These are phyloP conservation scores for Spea hammondii DNA, from an alignment of 2,797 vertebrate species.

Conservation along the genomic window DNA sequence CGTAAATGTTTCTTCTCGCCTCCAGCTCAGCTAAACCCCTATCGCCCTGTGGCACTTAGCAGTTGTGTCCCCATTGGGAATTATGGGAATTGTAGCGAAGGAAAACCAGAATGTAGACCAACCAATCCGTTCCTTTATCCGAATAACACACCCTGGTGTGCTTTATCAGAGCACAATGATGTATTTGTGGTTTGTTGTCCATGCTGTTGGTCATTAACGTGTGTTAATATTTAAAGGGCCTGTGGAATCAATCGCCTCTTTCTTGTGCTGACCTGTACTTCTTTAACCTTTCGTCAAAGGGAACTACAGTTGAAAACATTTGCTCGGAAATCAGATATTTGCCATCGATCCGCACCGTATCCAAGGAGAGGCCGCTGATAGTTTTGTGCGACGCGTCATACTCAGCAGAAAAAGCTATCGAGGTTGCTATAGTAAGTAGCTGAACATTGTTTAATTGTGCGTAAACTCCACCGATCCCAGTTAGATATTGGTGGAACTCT, in stretches of 20 bases:
- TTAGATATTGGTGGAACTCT: too few species aligned
- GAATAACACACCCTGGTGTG: too few species aligned
- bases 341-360: constrained; percentile 78
- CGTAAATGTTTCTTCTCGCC: too few species aligned
- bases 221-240: background rate
- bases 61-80: too few species aligned
- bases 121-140: too few species aligned
- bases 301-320: constrained; percentile 88
- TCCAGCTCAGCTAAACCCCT: too few species aligned
- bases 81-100: too few species aligned
- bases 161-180: too few species aligned
- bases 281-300: constrained; percentile 64
- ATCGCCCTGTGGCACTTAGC: too few species aligned
- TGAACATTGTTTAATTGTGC: background rate
- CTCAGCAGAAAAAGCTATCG: constrained; percentile 77
- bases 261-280: background rate
- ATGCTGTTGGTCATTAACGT: background rate
- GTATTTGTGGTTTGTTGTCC: too few species aligned
- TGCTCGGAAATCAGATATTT: constrained; percentile 89
- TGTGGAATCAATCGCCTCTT: background rate
- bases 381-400: constrained; percentile 86
- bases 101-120: too few species aligned
- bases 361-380: constrained; percentile 78
- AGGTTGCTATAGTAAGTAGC: constrained; percentile 87
- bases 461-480: too few species aligned